Evolutionary conservation across 2,113 vertebrate species (phyloP).

Genomic region (Microtus richardsoni): DNA sequence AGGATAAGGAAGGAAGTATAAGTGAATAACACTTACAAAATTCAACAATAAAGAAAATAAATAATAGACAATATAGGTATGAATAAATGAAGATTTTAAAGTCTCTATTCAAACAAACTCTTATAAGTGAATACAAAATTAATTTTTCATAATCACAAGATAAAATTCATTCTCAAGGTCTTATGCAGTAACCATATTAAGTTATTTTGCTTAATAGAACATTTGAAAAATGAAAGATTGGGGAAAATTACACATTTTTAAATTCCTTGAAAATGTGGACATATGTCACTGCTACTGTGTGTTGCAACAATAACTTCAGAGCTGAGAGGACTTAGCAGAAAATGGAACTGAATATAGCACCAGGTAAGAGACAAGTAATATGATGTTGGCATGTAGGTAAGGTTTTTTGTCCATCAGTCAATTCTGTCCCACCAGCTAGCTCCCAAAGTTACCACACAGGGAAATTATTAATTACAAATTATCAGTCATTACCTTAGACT

Average conservation of each 20-base stretch:
- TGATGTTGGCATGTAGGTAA: too few relatives aligned
- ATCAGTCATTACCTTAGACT: too few relatives aligned
- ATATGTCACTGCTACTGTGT: not conserved
- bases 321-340: not conserved
- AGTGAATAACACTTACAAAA: too few relatives aligned
- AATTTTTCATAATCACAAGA: not conserved
- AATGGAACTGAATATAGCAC: not conserved
- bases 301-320: not conserved
- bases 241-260: not conserved
- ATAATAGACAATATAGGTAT: not conserved
- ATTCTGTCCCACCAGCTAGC: too few relatives aligned
- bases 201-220: not conserved
- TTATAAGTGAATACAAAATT: conserved; percentile 11
- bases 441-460: too few relatives aligned
- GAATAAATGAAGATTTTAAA: not conserved
- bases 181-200: not conserved
- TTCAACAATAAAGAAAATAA: too few relatives aligned
- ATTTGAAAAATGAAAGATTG: not conserved
- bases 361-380: not conserved
- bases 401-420: too few relatives aligned
- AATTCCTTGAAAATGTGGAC: not conserved
- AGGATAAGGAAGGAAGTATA: not conserved
- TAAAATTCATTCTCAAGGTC: not conserved
- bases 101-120: not conserved
- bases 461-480: too few relatives aligned